Percentiles rank a stretch among this genome's conserved stretches.
Evolutionary conservation across 2,113 vertebrate species (phyloP).

Genomic region (Pollimyrus isidori): DNA sequence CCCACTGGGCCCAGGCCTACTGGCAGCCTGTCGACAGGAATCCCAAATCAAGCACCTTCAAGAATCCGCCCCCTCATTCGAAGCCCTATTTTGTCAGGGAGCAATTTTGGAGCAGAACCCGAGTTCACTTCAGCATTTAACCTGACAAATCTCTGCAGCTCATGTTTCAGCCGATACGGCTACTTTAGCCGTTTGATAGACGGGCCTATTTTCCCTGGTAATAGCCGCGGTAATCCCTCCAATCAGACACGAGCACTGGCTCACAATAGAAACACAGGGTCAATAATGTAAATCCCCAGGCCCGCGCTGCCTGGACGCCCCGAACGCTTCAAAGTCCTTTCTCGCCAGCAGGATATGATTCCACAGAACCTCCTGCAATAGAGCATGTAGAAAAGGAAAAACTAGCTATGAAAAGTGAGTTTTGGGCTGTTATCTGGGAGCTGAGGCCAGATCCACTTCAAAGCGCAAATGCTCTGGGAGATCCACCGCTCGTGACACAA

Average conservation of each 20-base stretch:
- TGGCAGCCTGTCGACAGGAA: not conserved
- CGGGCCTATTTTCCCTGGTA: slow-evolving; percentile 19
- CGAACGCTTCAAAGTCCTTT: slow-evolving; percentile 16
- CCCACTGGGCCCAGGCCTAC: not conserved
- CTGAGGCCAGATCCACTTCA: not conserved
- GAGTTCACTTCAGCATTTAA: slow-evolving; percentile 29
- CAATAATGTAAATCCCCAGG: slow-evolving; percentile 25
- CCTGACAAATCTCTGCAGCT: slow-evolving; percentile 17
- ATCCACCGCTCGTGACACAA: not conserved
- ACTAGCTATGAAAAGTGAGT: not conserved
- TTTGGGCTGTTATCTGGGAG: not conserved
- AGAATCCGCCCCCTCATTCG: slow-evolving; percentile 23
- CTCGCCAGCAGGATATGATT: slow-evolving; percentile 14
- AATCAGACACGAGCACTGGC: slow-evolving; percentile 14
- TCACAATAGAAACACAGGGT: slow-evolving; percentile 22
- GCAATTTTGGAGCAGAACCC: slow-evolving; percentile 24
- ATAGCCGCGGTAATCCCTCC: slow-evolving; percentile 22
- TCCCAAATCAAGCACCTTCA: slow-evolving; percentile 3
- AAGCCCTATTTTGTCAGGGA: slow-evolving; percentile 24
- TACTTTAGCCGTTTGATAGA: slow-evolving; percentile 17
- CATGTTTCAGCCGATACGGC: slow-evolving; percentile 14
- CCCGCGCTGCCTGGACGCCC: slow-evolving; percentile 1
- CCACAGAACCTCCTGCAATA: slow-evolving; percentile 12
- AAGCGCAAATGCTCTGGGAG: not conserved
- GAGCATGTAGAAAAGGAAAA: not conserved